Percentiles rank a stretch among this genome's conserved stretches.
phyloP scores from a whole-genome alignment of 2,113 vertebrate genomes.

The Hemiprocne comata region DNA sequence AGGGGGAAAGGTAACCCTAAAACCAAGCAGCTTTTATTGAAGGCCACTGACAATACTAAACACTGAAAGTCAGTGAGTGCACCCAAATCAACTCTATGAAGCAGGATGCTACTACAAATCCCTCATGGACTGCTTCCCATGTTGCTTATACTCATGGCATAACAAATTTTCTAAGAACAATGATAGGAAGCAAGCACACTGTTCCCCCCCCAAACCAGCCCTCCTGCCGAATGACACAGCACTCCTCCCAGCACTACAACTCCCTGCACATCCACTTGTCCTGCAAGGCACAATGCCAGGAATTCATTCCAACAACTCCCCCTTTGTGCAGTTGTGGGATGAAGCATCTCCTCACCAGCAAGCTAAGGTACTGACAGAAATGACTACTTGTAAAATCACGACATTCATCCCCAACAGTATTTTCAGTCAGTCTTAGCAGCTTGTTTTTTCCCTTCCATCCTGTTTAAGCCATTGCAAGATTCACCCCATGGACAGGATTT shows the following conservation, averaged over 20 bases:
- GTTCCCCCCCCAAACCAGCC: background rate
- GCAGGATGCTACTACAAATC: background rate
- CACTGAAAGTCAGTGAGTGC: background rate
- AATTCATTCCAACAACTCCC: background rate
- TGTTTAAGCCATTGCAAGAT: background rate
- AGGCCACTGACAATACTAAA: background rate
- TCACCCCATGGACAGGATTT: rapidly evolving
- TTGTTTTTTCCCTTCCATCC: background rate
- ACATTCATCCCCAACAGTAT: background rate
- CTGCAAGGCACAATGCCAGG: too few relatives aligned
- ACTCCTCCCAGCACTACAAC: background rate
- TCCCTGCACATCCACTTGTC: rapidly evolving
- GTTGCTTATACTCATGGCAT: too few relatives aligned
- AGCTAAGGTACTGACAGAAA: background rate
- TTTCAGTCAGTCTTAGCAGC: background rate
- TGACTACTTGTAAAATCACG: too few relatives aligned
- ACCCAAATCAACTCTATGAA: background rate
- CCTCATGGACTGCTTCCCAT: background rate
- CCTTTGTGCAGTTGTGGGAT: background rate
- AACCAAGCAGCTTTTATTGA: background rate
- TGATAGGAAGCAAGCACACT: background rate
- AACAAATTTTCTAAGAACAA: background rate
- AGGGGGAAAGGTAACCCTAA: background rate
- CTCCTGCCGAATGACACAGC: too few relatives aligned
- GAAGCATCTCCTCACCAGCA: background rate